Conservation (phyloP, 2,888 invertebrate genomes). For the Agonopterix alstromeriana region DNA sequence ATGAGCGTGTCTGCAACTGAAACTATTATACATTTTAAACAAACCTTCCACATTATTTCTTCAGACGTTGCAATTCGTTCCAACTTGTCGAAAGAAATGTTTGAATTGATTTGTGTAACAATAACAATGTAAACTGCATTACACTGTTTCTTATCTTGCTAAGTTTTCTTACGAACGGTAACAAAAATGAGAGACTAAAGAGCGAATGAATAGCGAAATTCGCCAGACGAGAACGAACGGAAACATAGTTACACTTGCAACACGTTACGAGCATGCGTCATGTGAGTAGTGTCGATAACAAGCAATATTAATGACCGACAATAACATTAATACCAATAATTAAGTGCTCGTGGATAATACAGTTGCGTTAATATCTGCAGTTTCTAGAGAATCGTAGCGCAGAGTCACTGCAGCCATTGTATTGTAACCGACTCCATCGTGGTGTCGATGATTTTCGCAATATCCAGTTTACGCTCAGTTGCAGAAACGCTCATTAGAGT, state of each 20-base stretch:
- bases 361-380: not conserved
- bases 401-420: too few relatives aligned
- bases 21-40: too few relatives aligned
- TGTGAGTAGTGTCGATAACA: slow-evolving; percentile 18
- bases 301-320: slow-evolving; percentile 21
- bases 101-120: not conserved
- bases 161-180: not conserved
- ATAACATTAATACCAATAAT: slow-evolving; percentile 17
- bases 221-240: slow-evolving; percentile 17
- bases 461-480: too few relatives aligned
- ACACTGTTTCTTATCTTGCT: not conserved
- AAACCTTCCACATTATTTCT: too few relatives aligned
- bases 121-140: not conserved
- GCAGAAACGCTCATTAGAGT: too few relatives aligned
- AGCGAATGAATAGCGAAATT: too few relatives aligned
- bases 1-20: too few relatives aligned
- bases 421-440: too few relatives aligned
- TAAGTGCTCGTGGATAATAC: not conserved
- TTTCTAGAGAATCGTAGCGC: too few relatives aligned
- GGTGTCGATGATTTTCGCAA: too few relatives aligned
- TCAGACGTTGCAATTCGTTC: too few relatives aligned
- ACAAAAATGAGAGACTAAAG: not conserved
- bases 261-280: slow-evolving; percentile 26
- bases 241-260: slow-evolving; percentile 14
- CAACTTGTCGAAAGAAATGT: not conserved